These are phyloP conservation scores for Hyles vespertilio DNA, from an alignment of 1,140 invertebrate species.

Conservation along the genomic window DNA sequence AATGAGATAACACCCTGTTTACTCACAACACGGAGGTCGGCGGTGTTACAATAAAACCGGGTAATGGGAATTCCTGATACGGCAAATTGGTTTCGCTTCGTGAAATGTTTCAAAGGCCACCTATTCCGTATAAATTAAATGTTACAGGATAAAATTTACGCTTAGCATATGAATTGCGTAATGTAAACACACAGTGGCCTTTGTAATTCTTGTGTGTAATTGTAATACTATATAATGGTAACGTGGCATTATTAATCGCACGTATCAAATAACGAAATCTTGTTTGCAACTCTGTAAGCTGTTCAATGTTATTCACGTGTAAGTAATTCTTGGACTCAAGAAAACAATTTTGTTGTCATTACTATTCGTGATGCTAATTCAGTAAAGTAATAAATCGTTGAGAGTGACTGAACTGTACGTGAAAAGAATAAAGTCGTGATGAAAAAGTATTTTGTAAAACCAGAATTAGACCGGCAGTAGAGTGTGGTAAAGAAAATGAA, in stretches of 20 bases:
- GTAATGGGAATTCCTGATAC: constrained; percentile 41
- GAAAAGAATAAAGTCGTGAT: too few relatives aligned
- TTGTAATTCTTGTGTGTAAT: constrained; percentile 1
- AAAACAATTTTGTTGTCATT: too few relatives aligned
- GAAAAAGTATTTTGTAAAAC: too few relatives aligned
- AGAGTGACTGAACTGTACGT: too few relatives aligned
- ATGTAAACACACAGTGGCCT: constrained; percentile 7
- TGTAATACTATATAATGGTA: constrained; percentile 10
- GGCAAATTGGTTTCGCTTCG: constrained; percentile 36
- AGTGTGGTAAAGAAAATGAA: too few relatives aligned
- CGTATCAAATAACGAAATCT: too few relatives aligned
- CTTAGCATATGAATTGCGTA: background rate
- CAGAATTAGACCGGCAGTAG: too few relatives aligned
- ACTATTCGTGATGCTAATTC: too few relatives aligned
- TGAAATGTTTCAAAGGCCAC: constrained; percentile 23
- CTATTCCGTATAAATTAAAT: constrained; percentile 17
- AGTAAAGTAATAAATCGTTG: too few relatives aligned
- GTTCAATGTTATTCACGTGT: too few relatives aligned
- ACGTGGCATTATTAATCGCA: background rate
- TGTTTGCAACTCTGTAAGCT: too few relatives aligned
- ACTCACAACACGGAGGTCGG: constrained; percentile 23
- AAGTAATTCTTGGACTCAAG: too few relatives aligned
- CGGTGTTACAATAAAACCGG: constrained; percentile 18
- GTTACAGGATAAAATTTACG: background rate
- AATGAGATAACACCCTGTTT: constrained; percentile 52